Base-by-base conservation (phyloP, 2,888 invertebrate genomes). In the Cataglyphis rosenhaueri region DNA sequence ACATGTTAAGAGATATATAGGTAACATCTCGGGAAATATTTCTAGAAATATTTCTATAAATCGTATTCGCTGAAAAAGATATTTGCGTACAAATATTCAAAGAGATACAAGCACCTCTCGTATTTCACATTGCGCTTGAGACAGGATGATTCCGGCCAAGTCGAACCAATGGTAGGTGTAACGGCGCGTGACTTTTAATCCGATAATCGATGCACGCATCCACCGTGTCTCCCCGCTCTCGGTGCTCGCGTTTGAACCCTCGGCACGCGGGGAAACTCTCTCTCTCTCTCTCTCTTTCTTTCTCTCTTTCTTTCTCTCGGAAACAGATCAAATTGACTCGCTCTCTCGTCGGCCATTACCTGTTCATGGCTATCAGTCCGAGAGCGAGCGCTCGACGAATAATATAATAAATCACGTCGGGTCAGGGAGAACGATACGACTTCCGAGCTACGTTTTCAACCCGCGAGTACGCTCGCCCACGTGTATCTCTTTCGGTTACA, bases 351-450 rank as follows among this genome's bases (percentile, higher is more conserved):
- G 86, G 68, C 85, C 90, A 90, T 91, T 91, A 91, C 86, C 86
- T 87, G 89, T 87, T 89, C 88, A 90, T 88, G 91, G 88, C 88
- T 88, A 90, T 90, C 88, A 87, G 82, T 55, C n/a, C 73, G 79
- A 65, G 79, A 48, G 65, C 74, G 44, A 65, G 41, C 78, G 84
- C 84, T 85, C 87, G 79, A 57, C 70, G 89, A 88, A 88, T 88
- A 88, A 88, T 88, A 88, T 88, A 88, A 88, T 88, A 88, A 88
- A 88, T 88, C 88, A 88, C 87, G 86, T 66, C 84, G 84, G 70
- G 82, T 81, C n/a, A 41, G 62, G 87, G 88, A 87, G 83, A 84
- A 84, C 87, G 87, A 87, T 87, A 87, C 82, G 85, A 87, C 85
- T 78, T 78, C 78, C 35, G 78, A 85, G 82, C 85, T 85, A 86